Conservation (phyloP, 2,888 invertebrate species). For the Athripsodes cinereus region DNA sequence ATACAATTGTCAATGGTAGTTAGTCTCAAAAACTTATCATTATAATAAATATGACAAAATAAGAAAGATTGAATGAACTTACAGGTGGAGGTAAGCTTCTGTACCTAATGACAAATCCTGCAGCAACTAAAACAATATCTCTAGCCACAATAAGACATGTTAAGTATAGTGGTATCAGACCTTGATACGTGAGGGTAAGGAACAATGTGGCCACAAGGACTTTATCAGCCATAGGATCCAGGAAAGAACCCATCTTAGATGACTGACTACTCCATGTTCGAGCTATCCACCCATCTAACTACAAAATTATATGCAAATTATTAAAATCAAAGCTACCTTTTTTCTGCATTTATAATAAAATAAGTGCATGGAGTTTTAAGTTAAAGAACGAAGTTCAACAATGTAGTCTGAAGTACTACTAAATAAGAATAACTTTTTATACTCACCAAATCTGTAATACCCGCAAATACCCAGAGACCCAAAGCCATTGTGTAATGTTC, state of each 20-base stretch:
- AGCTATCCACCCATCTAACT: conserved; percentile 96
- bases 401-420: no score
- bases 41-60: no score
- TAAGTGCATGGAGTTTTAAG: no score
- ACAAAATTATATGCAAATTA: no score
- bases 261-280: conserved; percentile 86
- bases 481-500: conserved; percentile 76
- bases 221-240: conserved; percentile 98
- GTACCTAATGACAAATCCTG: conserved; percentile 88
- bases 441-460: conserved; percentile 83
- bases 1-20: no score
- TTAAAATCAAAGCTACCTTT: no score
- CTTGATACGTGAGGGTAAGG: conserved; percentile 77
- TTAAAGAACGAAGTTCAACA: no score
- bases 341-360: no score
- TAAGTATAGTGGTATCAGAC: conserved; percentile 74
- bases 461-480: conserved; percentile 77
- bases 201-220: conserved; percentile 85
- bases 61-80: conserved; percentile 44
- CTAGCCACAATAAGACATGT: conserved; percentile 78
- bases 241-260: conserved; percentile 87
- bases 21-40: no score
- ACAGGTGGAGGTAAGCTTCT: conserved; percentile 85
- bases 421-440: no score
- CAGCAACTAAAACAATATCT: conserved; percentile 74